A percentile compares a stretch with the other conserved stretches of the same genome.
phyloP scores from a whole-genome alignment of 2,797 vertebrate genomes.

The Lepus oiostolus region DNA sequence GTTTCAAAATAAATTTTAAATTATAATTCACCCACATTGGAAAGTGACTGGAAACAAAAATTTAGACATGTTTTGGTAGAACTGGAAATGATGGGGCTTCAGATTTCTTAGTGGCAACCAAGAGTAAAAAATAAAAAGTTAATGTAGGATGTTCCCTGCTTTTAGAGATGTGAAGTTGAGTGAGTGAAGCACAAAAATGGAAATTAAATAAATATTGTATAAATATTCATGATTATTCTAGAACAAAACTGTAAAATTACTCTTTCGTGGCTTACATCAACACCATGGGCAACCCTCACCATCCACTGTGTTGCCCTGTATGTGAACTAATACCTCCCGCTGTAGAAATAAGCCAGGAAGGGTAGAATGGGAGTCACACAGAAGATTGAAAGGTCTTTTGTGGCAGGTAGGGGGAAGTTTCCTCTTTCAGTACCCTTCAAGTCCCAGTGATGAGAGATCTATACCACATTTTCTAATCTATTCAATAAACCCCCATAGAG shows the following conservation, averaged over 20 bases:
- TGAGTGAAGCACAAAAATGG: neutral
- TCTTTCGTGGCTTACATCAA: neutral
- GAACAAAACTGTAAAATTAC: neutral
- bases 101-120: neutral
- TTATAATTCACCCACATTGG: neutral
- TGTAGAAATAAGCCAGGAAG: neutral
- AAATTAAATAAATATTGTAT: neutral
- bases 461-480: neutral
- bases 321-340: neutral
- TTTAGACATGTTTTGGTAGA: neutral
- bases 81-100: constrained; percentile 8
- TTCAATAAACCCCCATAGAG: neutral
- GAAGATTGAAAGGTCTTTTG: neutral
- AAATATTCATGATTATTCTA: constrained; percentile 4
- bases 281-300: neutral
- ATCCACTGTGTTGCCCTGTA: neutral
- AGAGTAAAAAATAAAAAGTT: constrained; percentile 21
- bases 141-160: neutral
- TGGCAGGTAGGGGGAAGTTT: neutral
- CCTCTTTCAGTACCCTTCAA: neutral
- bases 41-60: constrained; percentile 15
- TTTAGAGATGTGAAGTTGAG: constrained; percentile 17
- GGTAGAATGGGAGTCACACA: neutral
- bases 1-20: neutral
- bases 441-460: neutral